phyloP scores from a whole-genome alignment of 2,113 vertebrate genomes.

The Ciconia maguari region DNA sequence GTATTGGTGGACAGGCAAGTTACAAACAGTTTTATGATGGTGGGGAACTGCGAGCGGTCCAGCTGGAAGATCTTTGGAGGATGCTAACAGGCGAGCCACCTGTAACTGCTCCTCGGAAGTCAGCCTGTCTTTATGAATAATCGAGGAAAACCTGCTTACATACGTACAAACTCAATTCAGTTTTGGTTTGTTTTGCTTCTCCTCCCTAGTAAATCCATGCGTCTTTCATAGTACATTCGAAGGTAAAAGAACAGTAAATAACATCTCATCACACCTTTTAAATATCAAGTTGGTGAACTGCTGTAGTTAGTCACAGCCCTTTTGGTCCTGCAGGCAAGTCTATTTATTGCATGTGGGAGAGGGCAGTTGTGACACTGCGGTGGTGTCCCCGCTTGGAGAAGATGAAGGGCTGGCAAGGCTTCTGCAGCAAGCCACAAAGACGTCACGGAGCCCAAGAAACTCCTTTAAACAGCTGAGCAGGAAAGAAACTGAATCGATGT shows the following conservation, averaged over 20 bases:
- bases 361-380: fast-evolving
- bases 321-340: neutral
- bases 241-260: neutral
- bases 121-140: neutral
- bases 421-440: neutral
- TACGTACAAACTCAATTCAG: neutral
- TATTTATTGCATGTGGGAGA: fast-evolving
- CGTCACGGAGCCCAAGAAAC: neutral
- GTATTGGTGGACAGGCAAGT: neutral
- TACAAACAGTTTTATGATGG: neutral
- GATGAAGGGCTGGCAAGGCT: neutral
- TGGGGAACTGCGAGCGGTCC: neutral
- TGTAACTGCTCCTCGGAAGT: neutral
- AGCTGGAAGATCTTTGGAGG: neutral
- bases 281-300: neutral
- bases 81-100: neutral
- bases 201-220: neutral
- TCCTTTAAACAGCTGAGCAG: neutral
- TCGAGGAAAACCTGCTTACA: neutral
- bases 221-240: fast-evolving
- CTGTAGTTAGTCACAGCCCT: too few relatives aligned
- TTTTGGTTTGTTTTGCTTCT: neutral
- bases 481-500: neutral
- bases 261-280: neutral
- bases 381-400: neutral